A percentile compares a stretch with the other conserved stretches of the same genome.
phyloP scores from a whole-genome alignment of 1,140 invertebrate genomes.

The Popillia japonica region DNA sequence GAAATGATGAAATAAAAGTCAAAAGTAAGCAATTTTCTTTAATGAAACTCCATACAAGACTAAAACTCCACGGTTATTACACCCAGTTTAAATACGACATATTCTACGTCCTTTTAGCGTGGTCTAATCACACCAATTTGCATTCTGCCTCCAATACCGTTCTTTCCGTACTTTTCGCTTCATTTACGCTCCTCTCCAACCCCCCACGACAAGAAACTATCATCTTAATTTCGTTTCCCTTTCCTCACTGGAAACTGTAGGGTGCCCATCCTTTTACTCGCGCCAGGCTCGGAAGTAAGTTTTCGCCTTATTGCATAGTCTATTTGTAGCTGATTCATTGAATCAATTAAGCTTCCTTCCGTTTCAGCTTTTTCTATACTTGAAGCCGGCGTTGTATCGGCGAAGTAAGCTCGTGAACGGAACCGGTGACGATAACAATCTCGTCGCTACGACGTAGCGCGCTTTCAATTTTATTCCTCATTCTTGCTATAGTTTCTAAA shows the following conservation, averaged over 20 bases:
- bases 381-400: not conserved
- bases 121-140: constrained; percentile 14
- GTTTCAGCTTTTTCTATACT: constrained; percentile 6
- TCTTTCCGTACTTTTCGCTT: not conserved
- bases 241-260: not conserved
- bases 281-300: not conserved
- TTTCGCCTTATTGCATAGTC: constrained; percentile 1
- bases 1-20: no score
- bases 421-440: not conserved
- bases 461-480: constrained; percentile 8
- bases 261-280: not conserved
- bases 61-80: not conserved
- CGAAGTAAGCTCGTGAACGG: not conserved
- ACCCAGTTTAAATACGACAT: not conserved
- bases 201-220: not conserved
- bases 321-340: constrained; percentile 31
- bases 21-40: not conserved
- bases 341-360: constrained; percentile 27
- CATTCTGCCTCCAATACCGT: not conserved
- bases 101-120: constrained; percentile 4
- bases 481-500: not conserved
- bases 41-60: not conserved
- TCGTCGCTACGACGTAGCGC: not conserved
- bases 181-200: not conserved
- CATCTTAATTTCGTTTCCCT: constrained; percentile 9